Base-by-base conservation (phyloP, 2,888 invertebrate genomes). In the Drosophila vallismaia region DNA sequence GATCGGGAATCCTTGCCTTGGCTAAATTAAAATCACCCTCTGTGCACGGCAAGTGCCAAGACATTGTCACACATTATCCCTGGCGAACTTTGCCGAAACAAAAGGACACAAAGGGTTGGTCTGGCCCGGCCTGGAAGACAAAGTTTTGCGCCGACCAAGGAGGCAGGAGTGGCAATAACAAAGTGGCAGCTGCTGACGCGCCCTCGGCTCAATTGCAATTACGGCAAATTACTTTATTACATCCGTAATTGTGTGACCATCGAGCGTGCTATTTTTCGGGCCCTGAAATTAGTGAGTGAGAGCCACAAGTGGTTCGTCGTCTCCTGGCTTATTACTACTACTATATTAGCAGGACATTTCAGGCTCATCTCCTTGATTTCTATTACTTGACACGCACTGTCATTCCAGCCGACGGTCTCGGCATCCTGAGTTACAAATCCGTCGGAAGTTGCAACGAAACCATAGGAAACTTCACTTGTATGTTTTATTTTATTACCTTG, bases 201-300 rank as follows among this genome's bases (percentile, higher is more conserved):
- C 67, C 75, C 72, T 85, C 77, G 85, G 86, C 89, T 90, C 90
- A 88, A 90, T 91, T 90, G 89, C 90, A 91, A 90, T 90, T 90
- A 90, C 89, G 88, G 84, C 87, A 90, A 90, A 90, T 90, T 90
- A 90, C 89, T 90, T 90, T 90, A 90, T 90, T 90, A 91, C 90
- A 88, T 90, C 90, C 90, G 90, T 90, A 90, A 90, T 90, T 90
- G 90, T 90, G 89, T 89, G 89, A 89, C 90, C 89, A 88, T 88
- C 82, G 78, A 88, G 89, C 89, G 86, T 89, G 89, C 87, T 85
- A 83, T 87, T 88, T 88, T 85, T 88, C 70, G 84, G 76, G 74
- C 72, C 73, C 68, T 71, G 71, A 76, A 84, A 88, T 80, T 80
- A 76, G 79, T 76, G 40, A 19, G 19, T 56, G 45, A 54, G 57